Percentiles rank a stretch among this genome's conserved stretches.
Evolutionary conservation across 2,888 invertebrate genomes (phyloP).

Genomic region (Eumerus sabulonum): DNA sequence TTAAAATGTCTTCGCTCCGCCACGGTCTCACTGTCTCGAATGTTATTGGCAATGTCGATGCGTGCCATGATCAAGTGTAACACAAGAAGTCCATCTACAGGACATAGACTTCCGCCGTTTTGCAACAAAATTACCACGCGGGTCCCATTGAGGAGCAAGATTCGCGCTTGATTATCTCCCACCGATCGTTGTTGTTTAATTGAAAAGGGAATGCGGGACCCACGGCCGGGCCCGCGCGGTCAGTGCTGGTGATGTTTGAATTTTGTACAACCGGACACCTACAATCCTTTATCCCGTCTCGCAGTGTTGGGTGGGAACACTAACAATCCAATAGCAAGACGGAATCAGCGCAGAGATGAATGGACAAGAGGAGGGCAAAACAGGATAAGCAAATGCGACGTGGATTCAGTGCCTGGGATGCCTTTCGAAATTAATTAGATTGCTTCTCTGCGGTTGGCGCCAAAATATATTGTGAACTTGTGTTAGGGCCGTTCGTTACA

Average conservation of each 20-base stretch:
- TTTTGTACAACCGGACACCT: conserved; percentile 67
- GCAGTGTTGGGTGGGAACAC: conserved; percentile 12
- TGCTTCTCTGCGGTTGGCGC: conserved; percentile 58
- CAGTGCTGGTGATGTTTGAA: conserved; percentile 66
- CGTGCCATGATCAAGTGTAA: conserved; percentile 69
- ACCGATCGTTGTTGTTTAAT: conserved; percentile 55
- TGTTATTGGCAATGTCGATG: conserved; percentile 69
- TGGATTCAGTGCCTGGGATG: conserved; percentile 26
- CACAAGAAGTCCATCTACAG: conserved; percentile 69
- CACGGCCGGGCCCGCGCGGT: conserved; percentile 28
- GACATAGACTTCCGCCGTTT: conserved; percentile 69
- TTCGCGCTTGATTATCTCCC: conserved; percentile 55
- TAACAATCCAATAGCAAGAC: conserved; percentile 20
- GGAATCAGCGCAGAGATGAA: neutral
- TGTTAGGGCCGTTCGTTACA: too few relatives aligned
- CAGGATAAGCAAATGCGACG: conserved; percentile 7
- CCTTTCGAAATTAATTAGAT: conserved; percentile 62
- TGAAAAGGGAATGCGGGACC: conserved; percentile 62
- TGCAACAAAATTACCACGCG: conserved; percentile 39
- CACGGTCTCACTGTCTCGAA: conserved; percentile 23
- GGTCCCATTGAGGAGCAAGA: conserved; percentile 35
- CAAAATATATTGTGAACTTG: conserved; percentile 35
- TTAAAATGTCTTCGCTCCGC: conserved; percentile 64
- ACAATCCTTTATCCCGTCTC: conserved; percentile 50
- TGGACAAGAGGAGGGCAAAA: neutral